phyloP scores from a whole-genome alignment of 2,888 invertebrate species.

The Diplazon laetatorius region DNA sequence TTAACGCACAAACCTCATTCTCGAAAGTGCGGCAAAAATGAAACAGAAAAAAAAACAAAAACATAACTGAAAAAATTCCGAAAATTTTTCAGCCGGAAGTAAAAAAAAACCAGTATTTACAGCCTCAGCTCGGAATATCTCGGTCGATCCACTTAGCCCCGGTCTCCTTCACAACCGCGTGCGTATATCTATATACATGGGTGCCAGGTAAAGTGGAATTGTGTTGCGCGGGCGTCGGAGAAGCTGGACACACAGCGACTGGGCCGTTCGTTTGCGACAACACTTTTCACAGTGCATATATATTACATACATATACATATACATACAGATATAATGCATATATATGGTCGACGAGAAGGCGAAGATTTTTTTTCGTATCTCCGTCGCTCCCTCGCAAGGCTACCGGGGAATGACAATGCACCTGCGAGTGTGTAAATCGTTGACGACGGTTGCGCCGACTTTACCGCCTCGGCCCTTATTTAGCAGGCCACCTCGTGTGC shows the following conservation, averaged over 20 bases:
- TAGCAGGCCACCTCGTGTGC: conserved; percentile 56
- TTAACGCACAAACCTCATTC: too few species aligned
- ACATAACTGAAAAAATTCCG: too few species aligned
- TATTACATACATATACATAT: too few species aligned
- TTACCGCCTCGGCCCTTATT: conserved; percentile 55
- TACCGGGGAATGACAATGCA: conserved; percentile 67
- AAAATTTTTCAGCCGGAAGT: too few species aligned
- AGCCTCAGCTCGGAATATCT: too few species aligned
- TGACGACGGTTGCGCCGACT: conserved; percentile 36
- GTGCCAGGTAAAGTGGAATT: conserved; percentile 37
- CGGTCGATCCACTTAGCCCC: not conserved
- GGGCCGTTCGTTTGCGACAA: not conserved
- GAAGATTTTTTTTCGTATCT: conserved; percentile 12
- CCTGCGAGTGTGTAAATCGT: conserved; percentile 64
- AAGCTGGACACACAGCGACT: conserved; percentile 13
- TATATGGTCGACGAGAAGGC: conserved; percentile 30
- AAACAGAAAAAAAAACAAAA: too few species aligned
- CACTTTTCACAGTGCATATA: conserved; percentile 49
- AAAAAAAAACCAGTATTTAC: not conserved
- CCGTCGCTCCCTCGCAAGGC: conserved; percentile 17
- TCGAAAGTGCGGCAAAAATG: too few species aligned
- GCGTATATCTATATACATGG: too few species aligned
- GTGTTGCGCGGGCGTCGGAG: conserved; percentile 49
- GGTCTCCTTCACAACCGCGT: not conserved
- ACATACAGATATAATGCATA: too few species aligned